A percentile compares a stretch with the other conserved stretches of the same genome.
These are phyloP conservation scores for honey bee (Apis mellifera) DNA, from an alignment of 1,140 invertebrate genomes.

Conservation along the genomic window Amel_HAv3.1 CM009936.2:10961001-10961500, in stretches of 20 bases:
- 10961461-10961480: no score
- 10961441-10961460: no score
- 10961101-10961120: not conserved
- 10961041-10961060: slow-evolving; percentile 78
- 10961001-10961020: slow-evolving; percentile 76
- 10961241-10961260: slow-evolving; percentile 80
- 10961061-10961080: slow-evolving; percentile 64
- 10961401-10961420: not conserved
- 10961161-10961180: slow-evolving; percentile 76
- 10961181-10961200: slow-evolving; percentile 78
- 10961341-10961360: not conserved
- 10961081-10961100: slow-evolving; percentile 42
- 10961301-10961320: not conserved
- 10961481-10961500: no score
- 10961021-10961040: slow-evolving; percentile 77
- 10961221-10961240: slow-evolving; percentile 82
- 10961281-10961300: not conserved
- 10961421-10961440: not conserved
- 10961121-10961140: slow-evolving; percentile 31
- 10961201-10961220: slow-evolving; percentile 77
- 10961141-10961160: slow-evolving; percentile 44
- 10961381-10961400: no score
- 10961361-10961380: not conserved
- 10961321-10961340: not conserved
- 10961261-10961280: slow-evolving; percentile 37